Conservation (phyloP, 2,797 vertebrate genomes). For the Rhabdophis nuchalis region DNA sequence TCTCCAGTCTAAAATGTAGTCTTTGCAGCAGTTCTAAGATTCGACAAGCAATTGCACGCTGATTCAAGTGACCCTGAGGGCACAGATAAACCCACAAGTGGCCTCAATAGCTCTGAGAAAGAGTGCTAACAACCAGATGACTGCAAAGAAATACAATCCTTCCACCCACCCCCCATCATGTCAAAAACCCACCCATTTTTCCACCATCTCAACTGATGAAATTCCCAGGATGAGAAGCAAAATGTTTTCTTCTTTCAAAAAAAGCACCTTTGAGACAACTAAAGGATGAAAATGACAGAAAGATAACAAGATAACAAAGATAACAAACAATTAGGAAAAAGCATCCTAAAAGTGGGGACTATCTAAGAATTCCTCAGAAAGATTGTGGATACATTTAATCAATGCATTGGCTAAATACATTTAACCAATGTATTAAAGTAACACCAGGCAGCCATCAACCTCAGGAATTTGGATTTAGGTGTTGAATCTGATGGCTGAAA, state of each 20-base stretch:
- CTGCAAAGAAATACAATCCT: background rate
- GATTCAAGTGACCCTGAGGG: background rate
- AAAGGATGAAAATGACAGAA: background rate
- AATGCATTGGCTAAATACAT: no score
- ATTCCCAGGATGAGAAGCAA: background rate
- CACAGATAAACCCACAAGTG: background rate
- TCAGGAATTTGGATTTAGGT: background rate
- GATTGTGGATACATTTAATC: background rate
- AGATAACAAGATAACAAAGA: background rate
- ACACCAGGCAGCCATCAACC: background rate
- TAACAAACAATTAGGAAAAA: background rate
- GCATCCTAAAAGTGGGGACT: background rate
- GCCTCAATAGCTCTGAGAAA: background rate
- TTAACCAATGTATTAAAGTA: background rate
- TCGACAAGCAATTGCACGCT: background rate
- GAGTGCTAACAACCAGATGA: background rate
- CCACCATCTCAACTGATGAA: background rate
- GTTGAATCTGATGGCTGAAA: background rate
- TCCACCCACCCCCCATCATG: background rate
- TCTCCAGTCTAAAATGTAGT: background rate
- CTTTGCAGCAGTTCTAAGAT: background rate
- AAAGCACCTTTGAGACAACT: background rate
- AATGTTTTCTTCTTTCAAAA: background rate
- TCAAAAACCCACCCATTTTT: background rate
- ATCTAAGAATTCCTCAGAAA: background rate